Base-by-base conservation (phyloP, 2,888 invertebrate genomes). In the Zonitis immaculata region DNA sequence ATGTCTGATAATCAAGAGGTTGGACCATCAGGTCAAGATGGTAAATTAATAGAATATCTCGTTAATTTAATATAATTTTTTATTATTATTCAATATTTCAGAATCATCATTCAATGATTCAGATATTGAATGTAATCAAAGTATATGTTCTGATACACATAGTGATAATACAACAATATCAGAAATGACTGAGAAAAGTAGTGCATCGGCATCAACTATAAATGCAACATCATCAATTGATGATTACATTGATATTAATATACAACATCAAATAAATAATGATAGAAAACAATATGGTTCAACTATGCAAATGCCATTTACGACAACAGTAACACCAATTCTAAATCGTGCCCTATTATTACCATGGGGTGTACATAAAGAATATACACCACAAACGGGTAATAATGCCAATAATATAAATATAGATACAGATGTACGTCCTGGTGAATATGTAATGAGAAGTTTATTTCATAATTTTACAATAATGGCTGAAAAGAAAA, bases 381-480 rank as follows among this genome's bases (percentile, higher is more conserved):
- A 89, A 59, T 77, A 83, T n/a, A 63, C 60, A 72, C 55, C 66
- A 20, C 65, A 64, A 47, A 57, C 63, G 43, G 77, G 80, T 53
- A 73, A 82, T 32, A 73, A 82, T 30, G 52, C 49, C 5, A 56
- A 42, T 28, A 76, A 78, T 20, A 72, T 76, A 18, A 69, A 66
- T 8, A 71, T 77, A 28, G 85, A 89, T 68, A 80, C 83, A 65
- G 85, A 87, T 66, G 77, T 89, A 12, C 82, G 91, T 53, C 94
- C 95, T 0, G 98, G 98, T 9, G 96, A 98, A 77, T 97, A 90
- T 77, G 95, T 98, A 1, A 95, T 98, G 88, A 83, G 95, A 55
- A 89, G 93, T 42, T 81, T 99, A 1, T 96, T 99, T 72, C 87
- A 93, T 1, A 97, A 99, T 76, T 97, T 98, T 70, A 95, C 96